phyloP scores from a whole-genome alignment of 2,797 vertebrate genomes.

The Sebastes vulpes region DNA sequence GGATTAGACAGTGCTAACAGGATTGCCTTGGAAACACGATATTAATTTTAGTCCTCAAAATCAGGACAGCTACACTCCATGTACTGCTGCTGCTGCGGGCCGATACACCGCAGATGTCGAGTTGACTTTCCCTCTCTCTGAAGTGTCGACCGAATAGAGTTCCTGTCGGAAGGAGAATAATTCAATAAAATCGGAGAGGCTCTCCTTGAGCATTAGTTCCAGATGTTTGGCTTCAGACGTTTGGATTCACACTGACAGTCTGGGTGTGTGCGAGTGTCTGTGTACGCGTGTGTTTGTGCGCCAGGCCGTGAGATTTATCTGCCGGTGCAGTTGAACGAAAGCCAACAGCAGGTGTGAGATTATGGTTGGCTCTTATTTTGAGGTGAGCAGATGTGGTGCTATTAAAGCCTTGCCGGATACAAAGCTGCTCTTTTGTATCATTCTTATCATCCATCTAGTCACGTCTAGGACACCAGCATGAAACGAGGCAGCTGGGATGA shows the following conservation, averaged over 20 bases:
- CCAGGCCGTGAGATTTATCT: conserved; percentile 65
- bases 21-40: conserved; percentile 77
- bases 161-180: conserved; percentile 50
- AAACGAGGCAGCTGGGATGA: conserved; percentile 25
- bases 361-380: conserved; percentile 65
- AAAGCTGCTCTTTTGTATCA: conserved; percentile 53
- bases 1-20: conserved; percentile 79
- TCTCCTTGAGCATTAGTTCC: conserved; percentile 70
- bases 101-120: conserved; percentile 53
- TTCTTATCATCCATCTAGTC: conserved; percentile 49
- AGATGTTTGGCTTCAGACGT: conserved; percentile 75
- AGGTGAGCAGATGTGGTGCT: conserved; percentile 75
- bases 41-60: conserved; percentile 78
- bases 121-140: conserved; percentile 6
- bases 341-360: conserved; percentile 83
- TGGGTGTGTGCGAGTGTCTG: conserved; percentile 14
- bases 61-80: conserved; percentile 67
- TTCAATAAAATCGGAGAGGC: conserved; percentile 59
- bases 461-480: not conserved
- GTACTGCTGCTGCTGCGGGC: conserved; percentile 32
- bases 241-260: conserved; percentile 54
- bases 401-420: conserved; percentile 57
- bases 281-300: conserved; percentile 22
- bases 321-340: conserved; percentile 63
- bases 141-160: conserved; percentile 38